Conservation (phyloP, 2,888 invertebrate genomes). For the Sesia bembeciformis region DNA sequence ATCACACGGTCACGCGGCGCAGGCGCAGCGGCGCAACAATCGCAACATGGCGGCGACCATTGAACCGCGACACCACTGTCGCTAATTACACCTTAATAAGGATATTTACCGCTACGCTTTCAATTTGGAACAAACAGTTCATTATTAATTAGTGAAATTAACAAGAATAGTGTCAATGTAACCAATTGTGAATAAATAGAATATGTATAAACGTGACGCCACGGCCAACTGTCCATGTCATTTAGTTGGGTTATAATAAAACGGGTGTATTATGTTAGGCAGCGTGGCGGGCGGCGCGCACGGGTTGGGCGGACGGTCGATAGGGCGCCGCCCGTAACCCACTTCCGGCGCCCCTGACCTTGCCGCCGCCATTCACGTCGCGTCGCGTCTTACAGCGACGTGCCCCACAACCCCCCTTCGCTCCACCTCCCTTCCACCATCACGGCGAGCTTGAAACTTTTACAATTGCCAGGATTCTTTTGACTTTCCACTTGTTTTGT, state of each 20-base stretch:
- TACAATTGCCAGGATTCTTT: constrained; percentile 44
- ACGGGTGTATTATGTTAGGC: neutral
- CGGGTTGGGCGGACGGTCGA: constrained; percentile 45
- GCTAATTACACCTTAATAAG: constrained; percentile 1
- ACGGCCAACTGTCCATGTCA: too few relatives aligned
- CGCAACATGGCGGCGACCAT: constrained; percentile 22
- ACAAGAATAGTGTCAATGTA: too few relatives aligned
- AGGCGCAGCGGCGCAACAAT: constrained; percentile 18
- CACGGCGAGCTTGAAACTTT: constrained; percentile 20
- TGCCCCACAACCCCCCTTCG: constrained; percentile 7
- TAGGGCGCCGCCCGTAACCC: constrained; percentile 71
- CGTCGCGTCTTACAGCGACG: constrained; percentile 45
- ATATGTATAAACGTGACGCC: too few relatives aligned
- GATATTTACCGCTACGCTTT: neutral
- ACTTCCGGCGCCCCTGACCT: constrained; percentile 73
- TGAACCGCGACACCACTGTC: constrained; percentile 8
- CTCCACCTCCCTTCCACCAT: constrained; percentile 14
- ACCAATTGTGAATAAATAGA: too few relatives aligned
- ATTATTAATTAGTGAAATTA: too few relatives aligned
- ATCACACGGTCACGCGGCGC: constrained; percentile 24
- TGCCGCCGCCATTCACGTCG: constrained; percentile 67
- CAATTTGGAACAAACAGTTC: too few relatives aligned
- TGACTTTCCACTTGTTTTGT: constrained; percentile 33
- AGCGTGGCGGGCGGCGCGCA: constrained; percentile 7
- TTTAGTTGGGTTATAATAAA: too few relatives aligned